Evolutionary conservation across 1,140 invertebrate genomes (phyloP), one percentile per base, ranked within the genome.

Genomic region (Chrysopa pallens): DNA sequence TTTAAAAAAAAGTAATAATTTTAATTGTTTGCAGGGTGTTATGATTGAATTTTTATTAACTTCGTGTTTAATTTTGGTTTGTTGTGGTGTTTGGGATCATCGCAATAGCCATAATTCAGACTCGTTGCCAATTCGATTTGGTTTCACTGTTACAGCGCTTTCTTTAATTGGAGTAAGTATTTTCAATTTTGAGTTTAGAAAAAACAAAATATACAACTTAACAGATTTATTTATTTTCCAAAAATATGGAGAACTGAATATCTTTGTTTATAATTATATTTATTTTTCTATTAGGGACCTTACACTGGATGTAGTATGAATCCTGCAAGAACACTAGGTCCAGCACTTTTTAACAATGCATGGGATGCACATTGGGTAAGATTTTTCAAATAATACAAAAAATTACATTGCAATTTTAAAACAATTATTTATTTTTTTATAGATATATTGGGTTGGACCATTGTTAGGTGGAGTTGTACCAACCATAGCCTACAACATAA

Each of bases 291-390:
- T 51, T 45, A 79, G 76, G 72, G 71, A n/a, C 73, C 75, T n/a
- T 77, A 71, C 48, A 84, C 82, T 4, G 80, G 81, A 0, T 78
- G 76, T 38, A 78, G 80, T 50, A 75, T 88, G 76, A 89, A 89
- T 52, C 83, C 85, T 0, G 84, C 80, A 0, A 71, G 84, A 49
- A 76, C 75, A 28, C 72, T 89, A 36, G 84, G 69, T 1, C 84
- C 84, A 0, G 84, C 81, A 0, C 48, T 86, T 6, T 74, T 84
- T 52, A 76, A 75, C 37, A 68, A 67, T 2, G 59, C 66, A 36
- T 90, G 83, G 74, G 45, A 52, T 0, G 36, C 68, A 38, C 81
- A 85, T 47, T 90, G 84, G 84, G 70, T 88, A 64, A 68, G 47
- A 11, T 4, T 4, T 4, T 44, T 59, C 52, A 39, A 35, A 42